phyloP scores from a whole-genome alignment of 2,888 invertebrate genomes.

The Lysandra coridon region DNA sequence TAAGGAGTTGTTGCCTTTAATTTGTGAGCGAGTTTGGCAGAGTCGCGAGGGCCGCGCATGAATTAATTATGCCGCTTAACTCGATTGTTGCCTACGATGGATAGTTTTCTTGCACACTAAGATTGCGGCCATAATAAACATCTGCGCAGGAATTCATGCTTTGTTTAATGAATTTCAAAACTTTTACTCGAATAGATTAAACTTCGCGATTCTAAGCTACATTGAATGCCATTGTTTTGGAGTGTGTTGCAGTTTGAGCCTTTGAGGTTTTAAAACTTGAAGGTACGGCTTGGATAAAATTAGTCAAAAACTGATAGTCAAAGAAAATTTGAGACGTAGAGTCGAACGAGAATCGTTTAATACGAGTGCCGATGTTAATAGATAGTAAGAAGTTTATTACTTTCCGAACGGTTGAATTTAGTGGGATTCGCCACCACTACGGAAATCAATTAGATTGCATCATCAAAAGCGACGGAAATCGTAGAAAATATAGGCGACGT shows the following conservation, averaged over 20 bases:
- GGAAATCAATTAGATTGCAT: slow-evolving; percentile 21
- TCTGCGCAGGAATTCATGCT: slow-evolving; percentile 39
- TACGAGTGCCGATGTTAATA: not conserved
- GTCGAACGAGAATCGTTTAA: not conserved
- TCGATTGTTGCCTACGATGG: slow-evolving; percentile 50
- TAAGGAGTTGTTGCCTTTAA: slow-evolving; percentile 35
- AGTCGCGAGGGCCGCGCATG: slow-evolving; percentile 46
- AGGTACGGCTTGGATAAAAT: not conserved
- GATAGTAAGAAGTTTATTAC: slow-evolving; percentile 4
- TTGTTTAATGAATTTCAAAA: slow-evolving; percentile 39
- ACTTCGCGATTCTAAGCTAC: not conserved
- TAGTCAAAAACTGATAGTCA: not conserved
- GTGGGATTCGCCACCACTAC: not conserved
- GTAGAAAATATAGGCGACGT: slow-evolving; percentile 13
- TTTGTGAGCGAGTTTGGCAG: slow-evolving; percentile 41
- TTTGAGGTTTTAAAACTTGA: not conserved
- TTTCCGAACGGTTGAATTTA: not conserved
- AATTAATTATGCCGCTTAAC: slow-evolving; percentile 57
- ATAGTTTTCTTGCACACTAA: slow-evolving; percentile 46
- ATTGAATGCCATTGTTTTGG: not conserved
- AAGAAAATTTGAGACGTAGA: not conserved
- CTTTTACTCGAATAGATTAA: slow-evolving; percentile 29
- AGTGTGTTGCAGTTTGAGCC: not conserved
- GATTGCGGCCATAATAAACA: slow-evolving; percentile 41
- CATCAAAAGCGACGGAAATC: slow-evolving; percentile 22